phyloP scores from a whole-genome alignment of 2,113 vertebrate genomes.

The Mugil cephalus region DNA sequence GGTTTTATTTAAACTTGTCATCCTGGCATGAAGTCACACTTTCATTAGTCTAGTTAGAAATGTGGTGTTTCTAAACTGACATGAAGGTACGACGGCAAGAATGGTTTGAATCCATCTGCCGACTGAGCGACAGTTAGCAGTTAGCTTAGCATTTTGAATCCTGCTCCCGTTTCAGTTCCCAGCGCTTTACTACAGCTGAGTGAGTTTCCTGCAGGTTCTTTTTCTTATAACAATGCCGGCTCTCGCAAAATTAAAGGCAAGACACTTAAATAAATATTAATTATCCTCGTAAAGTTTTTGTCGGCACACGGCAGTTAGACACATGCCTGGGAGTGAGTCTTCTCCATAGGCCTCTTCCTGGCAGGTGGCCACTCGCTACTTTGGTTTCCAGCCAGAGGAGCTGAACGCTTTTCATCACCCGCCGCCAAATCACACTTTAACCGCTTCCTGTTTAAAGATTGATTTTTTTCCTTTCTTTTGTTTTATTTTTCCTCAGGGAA shows the following conservation, averaged over 20 bases:
- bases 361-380: constrained; percentile 7
- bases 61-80: too few species aligned
- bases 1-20: too few species aligned
- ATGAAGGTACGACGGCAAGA: too few species aligned
- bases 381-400: constrained; percentile 13
- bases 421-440: not conserved
- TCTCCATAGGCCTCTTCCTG: constrained; percentile 22
- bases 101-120: too few species aligned
- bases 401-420: not conserved
- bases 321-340: not conserved
- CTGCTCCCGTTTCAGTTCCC: too few species aligned
- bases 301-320: not conserved
- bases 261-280: not conserved
- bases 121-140: too few species aligned
- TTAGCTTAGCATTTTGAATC: not conserved
- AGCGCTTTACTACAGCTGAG: constrained; percentile 1
- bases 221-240: not conserved
- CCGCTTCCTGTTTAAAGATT: too few species aligned
- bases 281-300: not conserved
- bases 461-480: not conserved
- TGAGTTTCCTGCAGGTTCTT: not conserved
- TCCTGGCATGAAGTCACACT: too few species aligned
- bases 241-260: not conserved
- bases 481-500: constrained; percentile 79
- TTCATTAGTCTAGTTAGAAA: too few species aligned